These are phyloP conservation scores for Perodicticus potto DNA, from an alignment of 2,797 vertebrate species.

Conservation along the genomic window DNA sequence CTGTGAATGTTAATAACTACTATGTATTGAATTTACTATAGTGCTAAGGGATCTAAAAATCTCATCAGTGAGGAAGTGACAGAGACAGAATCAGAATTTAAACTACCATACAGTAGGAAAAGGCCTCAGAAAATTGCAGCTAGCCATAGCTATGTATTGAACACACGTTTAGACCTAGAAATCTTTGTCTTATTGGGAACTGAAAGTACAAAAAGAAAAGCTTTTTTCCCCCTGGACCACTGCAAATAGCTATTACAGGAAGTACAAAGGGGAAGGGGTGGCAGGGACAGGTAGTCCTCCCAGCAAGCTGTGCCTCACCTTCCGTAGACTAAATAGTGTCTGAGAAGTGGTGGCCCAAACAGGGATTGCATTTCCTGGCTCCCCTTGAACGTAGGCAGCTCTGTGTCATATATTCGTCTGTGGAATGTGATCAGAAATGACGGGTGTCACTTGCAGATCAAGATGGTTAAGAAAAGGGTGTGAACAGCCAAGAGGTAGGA, in stretches of 20 bases:
- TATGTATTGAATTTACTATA: neutral
- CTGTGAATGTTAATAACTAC: neutral
- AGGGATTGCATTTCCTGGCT: neutral
- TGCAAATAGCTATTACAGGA: neutral
- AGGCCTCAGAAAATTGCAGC: neutral
- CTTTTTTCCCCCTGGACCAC: neutral
- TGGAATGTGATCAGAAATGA: slow-evolving; percentile 34
- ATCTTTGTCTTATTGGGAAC: neutral
- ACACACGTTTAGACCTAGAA: slow-evolving; percentile 21
- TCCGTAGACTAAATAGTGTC: neutral
- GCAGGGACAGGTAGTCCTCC: neutral
- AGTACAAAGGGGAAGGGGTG: neutral
- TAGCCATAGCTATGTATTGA: neutral
- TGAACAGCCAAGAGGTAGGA: slow-evolving; percentile 43
- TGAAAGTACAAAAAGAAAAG: neutral
- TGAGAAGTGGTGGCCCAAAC: slow-evolving; percentile 29
- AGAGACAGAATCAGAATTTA: slow-evolving; percentile 18
- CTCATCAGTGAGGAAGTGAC: neutral
- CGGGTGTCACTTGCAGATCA: slow-evolving; percentile 37
- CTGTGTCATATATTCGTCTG: neutral
- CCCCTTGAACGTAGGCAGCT: neutral
- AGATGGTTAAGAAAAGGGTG: slow-evolving; percentile 41
- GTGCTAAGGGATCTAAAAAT: neutral
- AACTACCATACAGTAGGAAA: neutral
- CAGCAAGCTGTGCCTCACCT: neutral